A percentile compares a stretch with the other conserved stretches of the same genome.
Conservation (phyloP, 2,113 vertebrate species). For the Chamaetylas fuelleborni region DNA sequence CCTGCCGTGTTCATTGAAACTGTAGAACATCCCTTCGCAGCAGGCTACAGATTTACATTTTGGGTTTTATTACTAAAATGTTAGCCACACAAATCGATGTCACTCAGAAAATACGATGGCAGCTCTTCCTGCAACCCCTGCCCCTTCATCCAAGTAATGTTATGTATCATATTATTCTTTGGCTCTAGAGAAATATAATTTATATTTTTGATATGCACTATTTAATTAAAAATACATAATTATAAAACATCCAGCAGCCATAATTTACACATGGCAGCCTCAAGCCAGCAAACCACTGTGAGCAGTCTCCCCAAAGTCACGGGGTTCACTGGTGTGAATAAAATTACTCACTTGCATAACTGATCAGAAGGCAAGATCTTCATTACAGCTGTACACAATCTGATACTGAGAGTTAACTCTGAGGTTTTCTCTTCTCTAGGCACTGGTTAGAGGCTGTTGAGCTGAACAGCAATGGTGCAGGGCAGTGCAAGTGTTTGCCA, state of each 20-base stretch:
- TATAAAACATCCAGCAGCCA: constrained; percentile 14
- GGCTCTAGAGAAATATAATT: background rate
- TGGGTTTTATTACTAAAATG: constrained; percentile 73
- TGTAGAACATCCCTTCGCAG: constrained; percentile 71
- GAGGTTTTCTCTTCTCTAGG: background rate
- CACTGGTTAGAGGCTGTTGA: background rate
- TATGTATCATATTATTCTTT: background rate
- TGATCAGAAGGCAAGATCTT: background rate
- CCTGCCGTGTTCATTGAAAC: constrained; percentile 71
- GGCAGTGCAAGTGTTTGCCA: background rate
- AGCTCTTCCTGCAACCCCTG: constrained; percentile 37
- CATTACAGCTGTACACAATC: background rate
- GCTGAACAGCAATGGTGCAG: fast-evolving
- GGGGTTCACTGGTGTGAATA: background rate
- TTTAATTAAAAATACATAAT: constrained; percentile 47
- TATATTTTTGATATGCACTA: constrained; percentile 42
- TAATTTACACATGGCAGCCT: background rate
- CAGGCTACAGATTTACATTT: constrained; percentile 73
- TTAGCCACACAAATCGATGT: constrained; percentile 74
- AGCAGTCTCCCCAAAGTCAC: background rate
- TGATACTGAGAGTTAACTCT: background rate
- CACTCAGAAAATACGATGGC: constrained; percentile 68
- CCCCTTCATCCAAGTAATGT: constrained; percentile 36
- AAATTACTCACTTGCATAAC: background rate
- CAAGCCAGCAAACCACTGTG: background rate